phyloP scores from a whole-genome alignment of 2,888 invertebrate genomes.

The Agonopterix alstromeriana region DNA sequence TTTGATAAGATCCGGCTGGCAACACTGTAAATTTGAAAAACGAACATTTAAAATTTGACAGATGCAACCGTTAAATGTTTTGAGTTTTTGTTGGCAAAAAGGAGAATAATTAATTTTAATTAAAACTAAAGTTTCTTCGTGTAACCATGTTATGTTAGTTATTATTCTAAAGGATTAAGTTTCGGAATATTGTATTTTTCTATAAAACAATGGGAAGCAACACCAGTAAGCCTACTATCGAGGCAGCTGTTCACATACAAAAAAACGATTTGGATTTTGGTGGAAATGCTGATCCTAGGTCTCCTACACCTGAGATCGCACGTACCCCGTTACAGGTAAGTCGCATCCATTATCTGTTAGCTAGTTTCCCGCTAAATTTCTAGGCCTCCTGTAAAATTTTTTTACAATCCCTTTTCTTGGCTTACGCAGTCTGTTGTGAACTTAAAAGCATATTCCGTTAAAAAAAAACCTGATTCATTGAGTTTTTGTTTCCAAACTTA shows the following conservation, averaged over 20 bases:
- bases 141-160: conserved; percentile 1
- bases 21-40: conserved; percentile 51
- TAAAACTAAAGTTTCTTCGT: background rate
- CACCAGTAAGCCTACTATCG: conserved; percentile 50
- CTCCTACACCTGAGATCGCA: conserved; percentile 76
- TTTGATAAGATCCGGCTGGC: too few relatives aligned
- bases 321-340: conserved; percentile 78
- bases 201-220: conserved; percentile 55
- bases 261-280: conserved; percentile 41
- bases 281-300: conserved; percentile 72
- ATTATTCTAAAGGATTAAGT: background rate
- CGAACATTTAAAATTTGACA: conserved; percentile 43
- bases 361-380: too few relatives aligned
- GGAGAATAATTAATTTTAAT: background rate
- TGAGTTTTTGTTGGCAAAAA: conserved; percentile 20
- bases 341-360: too few relatives aligned
- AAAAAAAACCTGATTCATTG: too few relatives aligned
- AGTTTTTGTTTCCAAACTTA: too few relatives aligned
- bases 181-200: background rate
- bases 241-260: conserved; percentile 31
- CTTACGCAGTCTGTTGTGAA: too few relatives aligned
- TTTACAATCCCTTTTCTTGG: too few relatives aligned
- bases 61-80: conserved; percentile 57
- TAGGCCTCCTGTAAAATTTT: too few relatives aligned
- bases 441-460: too few relatives aligned